A percentile compares a stretch with the other conserved stretches of the same genome.
Evolutionary conservation across 2,888 invertebrate genomes (phyloP).

Genomic region (Chelonus formosanus): DNA sequence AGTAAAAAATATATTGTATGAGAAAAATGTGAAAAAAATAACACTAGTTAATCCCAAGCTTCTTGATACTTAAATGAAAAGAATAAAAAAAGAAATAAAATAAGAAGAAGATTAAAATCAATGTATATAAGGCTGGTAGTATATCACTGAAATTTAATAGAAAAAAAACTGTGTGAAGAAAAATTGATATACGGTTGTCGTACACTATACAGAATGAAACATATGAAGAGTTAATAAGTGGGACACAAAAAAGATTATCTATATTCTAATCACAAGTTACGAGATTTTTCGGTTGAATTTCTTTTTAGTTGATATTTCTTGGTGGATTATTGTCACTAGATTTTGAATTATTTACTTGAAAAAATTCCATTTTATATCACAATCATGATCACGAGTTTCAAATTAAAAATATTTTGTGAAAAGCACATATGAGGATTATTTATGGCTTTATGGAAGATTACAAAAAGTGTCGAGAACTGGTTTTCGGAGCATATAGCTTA

Average conservation of each 20-base stretch:
- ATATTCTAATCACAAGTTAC: slow-evolving; percentile 27
- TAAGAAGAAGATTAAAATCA: slow-evolving; percentile 26
- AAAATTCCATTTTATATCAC: too few relatives aligned
- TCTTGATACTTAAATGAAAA: slow-evolving; percentile 6
- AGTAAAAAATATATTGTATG: not conserved
- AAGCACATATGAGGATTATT: slow-evolving; percentile 9
- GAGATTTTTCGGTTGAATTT: not conserved
- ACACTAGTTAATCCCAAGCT: not conserved
- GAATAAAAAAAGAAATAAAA: too few relatives aligned
- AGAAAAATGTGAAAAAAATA: slow-evolving; percentile 5
- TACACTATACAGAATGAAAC: slow-evolving; percentile 6
- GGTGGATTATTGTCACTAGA: not conserved
- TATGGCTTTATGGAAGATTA: slow-evolving; percentile 5
- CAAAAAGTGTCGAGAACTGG: slow-evolving; percentile 44
- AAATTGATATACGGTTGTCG: slow-evolving; percentile 4
- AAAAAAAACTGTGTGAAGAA: not conserved
- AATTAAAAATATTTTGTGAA: slow-evolving; percentile 5
- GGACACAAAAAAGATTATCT: slow-evolving; percentile 22
- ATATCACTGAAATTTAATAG: not conserved
- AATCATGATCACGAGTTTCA: not conserved
- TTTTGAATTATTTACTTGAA: too few relatives aligned
- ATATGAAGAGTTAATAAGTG: slow-evolving; percentile 14
- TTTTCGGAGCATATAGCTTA: slow-evolving; percentile 46
- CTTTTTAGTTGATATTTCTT: slow-evolving; percentile 3
- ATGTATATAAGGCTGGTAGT: slow-evolving; percentile 1